Evolutionary conservation across 2,797 vertebrate genomes (phyloP).

Genomic region (Falco peregrinus): DNA sequence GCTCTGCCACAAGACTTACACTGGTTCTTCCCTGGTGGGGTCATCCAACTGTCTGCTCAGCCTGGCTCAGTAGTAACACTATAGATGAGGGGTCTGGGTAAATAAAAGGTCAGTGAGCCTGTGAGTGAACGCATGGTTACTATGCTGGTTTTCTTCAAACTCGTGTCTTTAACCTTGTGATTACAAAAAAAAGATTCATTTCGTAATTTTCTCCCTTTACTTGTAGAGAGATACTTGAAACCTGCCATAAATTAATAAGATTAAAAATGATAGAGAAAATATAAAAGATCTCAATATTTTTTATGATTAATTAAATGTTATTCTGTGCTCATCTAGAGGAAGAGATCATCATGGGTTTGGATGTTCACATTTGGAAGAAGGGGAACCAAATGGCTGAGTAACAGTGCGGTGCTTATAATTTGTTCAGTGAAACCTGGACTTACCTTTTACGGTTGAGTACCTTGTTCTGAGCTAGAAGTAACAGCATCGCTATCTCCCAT

Average conservation of each 20-base stretch:
- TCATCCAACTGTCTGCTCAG: fast-evolving
- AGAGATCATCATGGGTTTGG: neutral
- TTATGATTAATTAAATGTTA: neutral
- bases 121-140: neutral
- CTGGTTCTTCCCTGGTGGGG: neutral
- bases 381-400: neutral
- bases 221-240: neutral
- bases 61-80: neutral
- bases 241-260: neutral
- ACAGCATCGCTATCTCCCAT: neutral
- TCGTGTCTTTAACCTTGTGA: neutral
- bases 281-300: neutral
- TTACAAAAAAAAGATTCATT: neutral
- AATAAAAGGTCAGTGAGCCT: neutral
- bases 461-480: neutral
- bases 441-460: neutral
- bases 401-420: neutral
- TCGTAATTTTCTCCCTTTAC: neutral
- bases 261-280: neutral
- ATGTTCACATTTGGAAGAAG: neutral
- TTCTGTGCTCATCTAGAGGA: neutral
- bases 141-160: neutral
- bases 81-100: neutral
- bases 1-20: neutral
- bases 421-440: neutral